Conservation (phyloP, 1,140 invertebrate species). For the Whitmania pigra region DNA sequence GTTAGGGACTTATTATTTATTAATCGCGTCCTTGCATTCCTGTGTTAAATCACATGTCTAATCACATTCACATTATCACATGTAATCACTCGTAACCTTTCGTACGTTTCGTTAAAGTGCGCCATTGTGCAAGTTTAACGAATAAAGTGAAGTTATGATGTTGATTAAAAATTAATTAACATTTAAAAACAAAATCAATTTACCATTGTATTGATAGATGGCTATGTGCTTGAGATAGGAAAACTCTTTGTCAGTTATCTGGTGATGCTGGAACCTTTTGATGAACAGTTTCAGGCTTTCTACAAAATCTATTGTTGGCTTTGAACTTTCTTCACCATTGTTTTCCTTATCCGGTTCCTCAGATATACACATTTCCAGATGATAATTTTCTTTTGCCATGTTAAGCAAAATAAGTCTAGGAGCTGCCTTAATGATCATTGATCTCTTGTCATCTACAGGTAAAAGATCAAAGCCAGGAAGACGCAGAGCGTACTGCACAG, state of each 20-base stretch:
- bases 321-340: not conserved
- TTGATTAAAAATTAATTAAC: not conserved
- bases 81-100: too few relatives aligned
- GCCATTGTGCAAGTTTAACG: too few relatives aligned
- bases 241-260: not conserved
- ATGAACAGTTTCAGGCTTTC: conserved; percentile 1
- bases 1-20: too few relatives aligned
- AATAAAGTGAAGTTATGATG: too few relatives aligned
- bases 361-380: not conserved
- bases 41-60: too few relatives aligned
- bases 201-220: conserved; percentile 4
- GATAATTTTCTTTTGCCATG: conserved; percentile 6
- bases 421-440: not conserved
- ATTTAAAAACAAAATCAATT: not conserved
- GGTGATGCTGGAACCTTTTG: not conserved
- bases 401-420: not conserved
- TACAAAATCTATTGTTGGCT: conserved; percentile 3
- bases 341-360: not conserved
- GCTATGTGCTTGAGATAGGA: conserved; percentile 6
- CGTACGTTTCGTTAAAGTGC: too few relatives aligned
- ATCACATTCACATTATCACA: too few relatives aligned
- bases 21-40: too few relatives aligned
- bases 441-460: not conserved
- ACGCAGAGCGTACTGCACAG: not conserved
- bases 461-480: not conserved